Evolutionary conservation across 2,888 invertebrate species (phyloP), one percentile per base, ranked within the genome.

Genomic region (Cataglyphis cursor): DNA sequence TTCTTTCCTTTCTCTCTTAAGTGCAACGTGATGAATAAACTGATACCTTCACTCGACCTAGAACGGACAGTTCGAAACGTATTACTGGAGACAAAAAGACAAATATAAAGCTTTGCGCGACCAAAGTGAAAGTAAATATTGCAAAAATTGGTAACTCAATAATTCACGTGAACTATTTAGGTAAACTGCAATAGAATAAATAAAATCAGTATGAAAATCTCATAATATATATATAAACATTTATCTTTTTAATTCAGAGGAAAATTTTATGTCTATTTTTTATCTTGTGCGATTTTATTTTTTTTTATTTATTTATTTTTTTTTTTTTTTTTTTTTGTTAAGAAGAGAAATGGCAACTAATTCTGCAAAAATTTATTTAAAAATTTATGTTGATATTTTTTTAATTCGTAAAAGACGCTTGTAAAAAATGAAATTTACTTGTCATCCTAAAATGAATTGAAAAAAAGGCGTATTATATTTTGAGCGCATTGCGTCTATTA

Each of bases 1-100:
- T 48, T 59, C 18, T 15, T 59, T 59, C 59, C 44, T 44, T 59
- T 72, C 15, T 3, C 24, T 35, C 12, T 18, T 12, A 38, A 59
- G 24, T 18, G 38, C n/a, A 18, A 59, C 21, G 9, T n/a, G 28
- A 12, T 5, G n/a, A 78, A 35, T 73, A 59, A 78, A 31, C 12
- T 3, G n/a, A 57, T 72, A 44, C 59, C 59, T 72, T 80, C 78
- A 59, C 73, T 80, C 59, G 73, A 35, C 70, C 31, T 78, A 78
- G 44, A 76, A 75, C 24, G 51, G 41, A 57, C n/a, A 57, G 10
- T n/a, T 75, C 54, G 21, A 28, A 21, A 54, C n/a, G 41, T 9
- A 70, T 51, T 54, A 24, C 5, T 10, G 10, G 12, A 31, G 6
- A 68, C 24, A 70, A 78, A 41, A 78, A 31, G 1, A 31, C 28